phyloP scores from a whole-genome alignment of 2,113 vertebrate species.

The Corydoras sp. region DNA sequence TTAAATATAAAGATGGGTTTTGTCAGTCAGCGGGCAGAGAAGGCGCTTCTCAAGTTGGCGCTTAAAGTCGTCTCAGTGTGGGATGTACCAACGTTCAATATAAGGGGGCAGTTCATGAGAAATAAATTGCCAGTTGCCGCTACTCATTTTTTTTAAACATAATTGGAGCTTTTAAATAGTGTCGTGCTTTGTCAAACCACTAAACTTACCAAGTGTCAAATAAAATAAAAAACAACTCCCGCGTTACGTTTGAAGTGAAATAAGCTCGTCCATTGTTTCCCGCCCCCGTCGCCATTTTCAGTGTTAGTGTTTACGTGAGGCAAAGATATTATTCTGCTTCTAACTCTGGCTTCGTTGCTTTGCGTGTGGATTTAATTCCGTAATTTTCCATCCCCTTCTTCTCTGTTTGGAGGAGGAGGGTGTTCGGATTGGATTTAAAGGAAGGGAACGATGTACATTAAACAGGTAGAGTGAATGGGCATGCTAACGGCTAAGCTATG shows the following conservation, averaged over 20 bases:
- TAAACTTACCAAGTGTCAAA: too few species aligned
- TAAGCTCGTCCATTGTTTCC: constrained; percentile 52
- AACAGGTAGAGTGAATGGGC: constrained; percentile 63
- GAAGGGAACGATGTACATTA: constrained; percentile 67
- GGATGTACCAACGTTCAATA: constrained; percentile 48
- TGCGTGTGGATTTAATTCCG: background rate
- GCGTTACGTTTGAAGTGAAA: constrained; percentile 17
- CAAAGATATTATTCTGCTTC: constrained; percentile 21
- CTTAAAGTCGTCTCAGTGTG: constrained; percentile 38
- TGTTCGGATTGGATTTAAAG: constrained; percentile 37
- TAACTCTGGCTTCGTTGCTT: background rate
- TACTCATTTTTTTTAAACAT: background rate
- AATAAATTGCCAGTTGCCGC: background rate
- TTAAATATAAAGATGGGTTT: background rate
- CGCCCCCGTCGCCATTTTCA: constrained; percentile 74
- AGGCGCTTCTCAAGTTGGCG: constrained; percentile 54
- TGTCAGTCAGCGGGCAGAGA: background rate
- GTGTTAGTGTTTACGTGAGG: constrained; percentile 55
- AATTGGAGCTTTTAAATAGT: too few species aligned
- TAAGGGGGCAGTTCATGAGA: background rate
- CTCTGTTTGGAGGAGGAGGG: constrained; percentile 52
- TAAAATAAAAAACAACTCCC: too few species aligned
- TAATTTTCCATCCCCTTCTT: constrained; percentile 36
- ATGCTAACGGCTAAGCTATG: constrained; percentile 12
- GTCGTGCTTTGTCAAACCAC: too few species aligned